Evolutionary conservation across 2,797 vertebrate genomes (phyloP).

Genomic region (Amniataba percoides): DNA sequence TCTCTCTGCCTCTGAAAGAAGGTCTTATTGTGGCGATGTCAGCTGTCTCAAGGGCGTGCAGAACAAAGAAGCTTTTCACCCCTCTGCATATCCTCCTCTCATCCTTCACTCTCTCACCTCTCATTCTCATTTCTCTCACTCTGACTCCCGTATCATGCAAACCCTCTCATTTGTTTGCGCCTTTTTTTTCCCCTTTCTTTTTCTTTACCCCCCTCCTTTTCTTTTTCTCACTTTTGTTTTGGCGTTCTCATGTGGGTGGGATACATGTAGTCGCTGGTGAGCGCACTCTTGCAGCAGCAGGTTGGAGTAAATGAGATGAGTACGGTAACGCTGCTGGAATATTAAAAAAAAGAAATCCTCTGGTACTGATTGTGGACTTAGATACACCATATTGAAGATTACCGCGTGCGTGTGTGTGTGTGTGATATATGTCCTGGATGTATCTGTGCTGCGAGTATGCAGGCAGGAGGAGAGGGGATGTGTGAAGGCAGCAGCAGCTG

Average conservation of each 20-base stretch:
- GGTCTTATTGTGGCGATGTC: conserved; percentile 84
- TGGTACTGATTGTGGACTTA: conserved; percentile 37
- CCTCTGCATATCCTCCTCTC: conserved; percentile 76
- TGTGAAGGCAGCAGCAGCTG: conserved; percentile 76
- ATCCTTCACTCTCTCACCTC: conserved; percentile 72
- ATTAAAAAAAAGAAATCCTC: conserved; percentile 44
- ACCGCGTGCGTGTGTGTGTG: conserved; percentile 20
- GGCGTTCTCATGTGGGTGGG: conserved; percentile 21
- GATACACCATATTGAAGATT: conserved; percentile 26
- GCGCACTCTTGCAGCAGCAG: conserved; percentile 14
- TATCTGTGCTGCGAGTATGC: conserved; percentile 65
- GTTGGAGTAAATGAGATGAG: conserved; percentile 41
- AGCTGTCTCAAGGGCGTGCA: conserved; percentile 87
- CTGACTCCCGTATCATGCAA: conserved; percentile 55
- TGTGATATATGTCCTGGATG: conserved; percentile 48
- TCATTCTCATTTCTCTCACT: conserved; percentile 56
- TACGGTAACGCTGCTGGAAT: conserved; percentile 35
- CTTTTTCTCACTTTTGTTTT: conserved; percentile 15
- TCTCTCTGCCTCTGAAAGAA: conserved; percentile 79
- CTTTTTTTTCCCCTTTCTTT: too few relatives aligned
- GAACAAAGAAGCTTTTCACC: conserved; percentile 87
- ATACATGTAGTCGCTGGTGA: conserved; percentile 15
- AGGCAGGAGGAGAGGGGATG: conserved; percentile 61
- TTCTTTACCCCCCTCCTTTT: too few relatives aligned
- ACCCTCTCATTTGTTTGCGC: conserved; percentile 55